Evolutionary conservation across 2,113 vertebrate genomes (phyloP).

Genomic region (human (Homo sapiens)): GRCh38 chrX:39552001-39552500

Average conservation of each 20-base stretch:
- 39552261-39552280: not conserved
- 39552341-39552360: not conserved
- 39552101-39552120: not conserved
- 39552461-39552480: not conserved
- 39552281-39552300: not conserved
- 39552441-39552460: not conserved
- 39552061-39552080: not conserved
- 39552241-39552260: not conserved
- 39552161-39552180: not conserved
- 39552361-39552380: not conserved
- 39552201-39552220: not conserved
- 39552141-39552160: not conserved
- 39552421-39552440: too few relatives aligned
- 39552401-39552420: not conserved
- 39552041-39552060: conserved; percentile 8
- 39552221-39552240: not conserved
- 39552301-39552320: not conserved
- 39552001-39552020: not conserved
- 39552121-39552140: not conserved
- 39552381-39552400: not conserved
- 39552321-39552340: not conserved
- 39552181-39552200: not conserved
- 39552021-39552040: not conserved
- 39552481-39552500: not conserved
- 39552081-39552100: not conserved